A percentile compares a stretch with the other conserved stretches of the same genome.
phyloP scores from a whole-genome alignment of 2,888 invertebrate genomes.

The Camponotus fellah region DNA sequence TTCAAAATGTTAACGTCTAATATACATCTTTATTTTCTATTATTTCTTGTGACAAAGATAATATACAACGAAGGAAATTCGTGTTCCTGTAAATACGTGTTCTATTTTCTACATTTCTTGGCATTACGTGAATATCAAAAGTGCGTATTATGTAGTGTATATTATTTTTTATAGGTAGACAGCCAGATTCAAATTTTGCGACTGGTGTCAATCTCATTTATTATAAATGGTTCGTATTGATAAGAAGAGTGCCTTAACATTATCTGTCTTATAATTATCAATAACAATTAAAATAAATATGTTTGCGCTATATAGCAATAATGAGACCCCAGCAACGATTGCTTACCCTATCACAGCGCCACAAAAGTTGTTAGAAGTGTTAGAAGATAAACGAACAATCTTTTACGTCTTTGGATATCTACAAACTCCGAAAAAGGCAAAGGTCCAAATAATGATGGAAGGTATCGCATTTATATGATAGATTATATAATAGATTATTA shows the following conservation, averaged over 20 bases:
- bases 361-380: neutral
- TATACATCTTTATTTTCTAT: neutral
- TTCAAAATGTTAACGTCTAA: neutral
- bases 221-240: conserved; percentile 12
- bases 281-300: neutral
- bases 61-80: neutral
- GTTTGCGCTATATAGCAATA: neutral
- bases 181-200: neutral
- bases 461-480: neutral
- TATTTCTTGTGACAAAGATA: neutral
- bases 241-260: neutral
- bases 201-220: neutral
- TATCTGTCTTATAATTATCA: neutral
- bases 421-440: conserved; percentile 2
- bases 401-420: conserved; percentile 61
- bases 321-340: neutral
- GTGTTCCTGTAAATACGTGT: neutral
- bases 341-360: neutral
- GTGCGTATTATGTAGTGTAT: neutral
- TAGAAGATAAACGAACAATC: conserved; percentile 24
- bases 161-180: neutral
- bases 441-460: neutral
- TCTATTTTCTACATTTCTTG: neutral
- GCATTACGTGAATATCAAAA: neutral
- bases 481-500: neutral